Evolutionary conservation across 2,797 vertebrate genomes (phyloP).

Genomic region (Gymnopithys bicolor): DNA sequence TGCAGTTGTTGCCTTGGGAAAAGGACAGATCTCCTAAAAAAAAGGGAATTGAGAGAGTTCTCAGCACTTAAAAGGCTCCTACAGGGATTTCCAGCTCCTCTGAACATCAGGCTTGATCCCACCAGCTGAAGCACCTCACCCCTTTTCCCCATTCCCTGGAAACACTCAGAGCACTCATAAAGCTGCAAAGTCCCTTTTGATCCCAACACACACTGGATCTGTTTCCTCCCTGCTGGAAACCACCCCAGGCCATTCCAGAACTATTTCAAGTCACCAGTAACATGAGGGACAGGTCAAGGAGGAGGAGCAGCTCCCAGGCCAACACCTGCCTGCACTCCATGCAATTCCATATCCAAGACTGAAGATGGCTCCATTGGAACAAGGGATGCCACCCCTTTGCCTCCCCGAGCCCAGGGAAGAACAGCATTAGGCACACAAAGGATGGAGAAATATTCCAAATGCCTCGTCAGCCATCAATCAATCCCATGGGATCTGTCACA

Average conservation of each 20-base stretch:
- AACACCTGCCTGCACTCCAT: neutral
- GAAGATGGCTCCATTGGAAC: conserved; percentile 6
- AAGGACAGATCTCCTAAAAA: neutral
- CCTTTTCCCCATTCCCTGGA: neutral
- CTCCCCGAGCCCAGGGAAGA: neutral
- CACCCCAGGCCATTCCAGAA: neutral
- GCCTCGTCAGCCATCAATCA: conserved; percentile 5
- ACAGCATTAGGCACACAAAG: neutral
- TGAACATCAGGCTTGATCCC: neutral
- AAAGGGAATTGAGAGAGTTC: neutral
- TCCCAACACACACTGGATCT: neutral
- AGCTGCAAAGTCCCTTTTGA: neutral
- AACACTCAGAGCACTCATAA: neutral
- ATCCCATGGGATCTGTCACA: neutral
- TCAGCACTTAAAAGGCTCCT: neutral
- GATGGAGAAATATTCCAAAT: neutral
- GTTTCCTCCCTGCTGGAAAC: neutral
- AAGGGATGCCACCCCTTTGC: neutral
- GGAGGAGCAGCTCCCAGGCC: neutral
- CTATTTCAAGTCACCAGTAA: neutral
- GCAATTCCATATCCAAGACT: neutral
- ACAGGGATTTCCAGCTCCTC: neutral
- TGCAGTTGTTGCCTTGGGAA: neutral
- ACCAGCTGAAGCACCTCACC: neutral
- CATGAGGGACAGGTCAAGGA: rapidly evolving